phyloP scores from a whole-genome alignment of 2,797 vertebrate genomes.

The Tapirus indicus region DNA sequence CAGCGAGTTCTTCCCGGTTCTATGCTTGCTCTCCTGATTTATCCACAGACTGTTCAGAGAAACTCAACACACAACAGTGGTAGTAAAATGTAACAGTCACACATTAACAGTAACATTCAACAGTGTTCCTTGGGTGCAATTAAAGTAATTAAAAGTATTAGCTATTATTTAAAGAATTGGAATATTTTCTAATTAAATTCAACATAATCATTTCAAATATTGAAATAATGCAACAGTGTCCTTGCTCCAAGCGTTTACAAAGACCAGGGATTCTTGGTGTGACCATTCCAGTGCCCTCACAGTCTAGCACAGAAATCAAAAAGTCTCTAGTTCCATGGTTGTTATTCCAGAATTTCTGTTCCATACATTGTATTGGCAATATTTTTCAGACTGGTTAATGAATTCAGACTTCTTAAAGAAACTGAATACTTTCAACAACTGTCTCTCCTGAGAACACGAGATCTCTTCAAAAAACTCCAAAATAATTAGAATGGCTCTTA shows the following conservation, averaged over 20 bases:
- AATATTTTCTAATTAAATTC: not conserved
- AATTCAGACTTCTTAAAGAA: constrained; percentile 8
- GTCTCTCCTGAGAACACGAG: not conserved
- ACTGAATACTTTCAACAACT: not conserved
- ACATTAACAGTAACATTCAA: not conserved
- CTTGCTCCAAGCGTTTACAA: not conserved
- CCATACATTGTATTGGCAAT: not conserved
- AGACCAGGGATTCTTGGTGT: not conserved
- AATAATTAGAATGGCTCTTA: constrained; percentile 15
- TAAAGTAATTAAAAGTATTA: not conserved
- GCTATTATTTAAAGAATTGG: not conserved
- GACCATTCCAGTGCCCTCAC: not conserved
- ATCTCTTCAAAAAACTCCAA: constrained; percentile 15
- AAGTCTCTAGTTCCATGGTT: not conserved
- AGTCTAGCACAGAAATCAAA: not conserved
- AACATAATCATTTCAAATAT: not conserved
- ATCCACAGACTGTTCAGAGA: not conserved
- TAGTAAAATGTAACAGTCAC: not conserved
- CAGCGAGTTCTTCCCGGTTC: not conserved
- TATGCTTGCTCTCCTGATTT: not conserved
- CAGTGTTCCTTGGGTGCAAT: not conserved
- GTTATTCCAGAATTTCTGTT: not conserved
- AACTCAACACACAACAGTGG: not conserved
- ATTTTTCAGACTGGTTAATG: constrained; percentile 22
- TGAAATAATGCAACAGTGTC: not conserved